phyloP scores from a whole-genome alignment of 2,797 vertebrate genomes.

The Tangara arthus region DNA sequence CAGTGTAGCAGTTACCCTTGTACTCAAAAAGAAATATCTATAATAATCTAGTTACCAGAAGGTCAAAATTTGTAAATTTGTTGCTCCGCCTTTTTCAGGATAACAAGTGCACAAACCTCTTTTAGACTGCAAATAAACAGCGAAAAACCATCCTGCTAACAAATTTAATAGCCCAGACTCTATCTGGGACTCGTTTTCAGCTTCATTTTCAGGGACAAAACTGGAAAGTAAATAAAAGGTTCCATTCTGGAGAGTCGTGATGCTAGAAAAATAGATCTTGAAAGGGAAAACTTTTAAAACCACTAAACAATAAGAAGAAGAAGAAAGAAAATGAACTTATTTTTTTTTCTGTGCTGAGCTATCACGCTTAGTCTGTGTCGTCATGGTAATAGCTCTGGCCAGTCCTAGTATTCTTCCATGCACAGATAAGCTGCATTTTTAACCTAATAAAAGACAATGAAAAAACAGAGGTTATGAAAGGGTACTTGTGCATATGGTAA shows the following conservation, averaged over 20 bases:
- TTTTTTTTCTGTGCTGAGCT: neutral
- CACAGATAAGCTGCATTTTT: slow-evolving; percentile 19
- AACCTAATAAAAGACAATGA: neutral
- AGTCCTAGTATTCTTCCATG: neutral
- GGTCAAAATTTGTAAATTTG: neutral
- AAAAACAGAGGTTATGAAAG: neutral
- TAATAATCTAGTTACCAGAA: neutral
- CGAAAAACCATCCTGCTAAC: neutral
- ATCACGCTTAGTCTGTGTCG: neutral
- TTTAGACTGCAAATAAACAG: neutral
- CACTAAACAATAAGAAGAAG: neutral
- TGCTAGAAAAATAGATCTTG: neutral
- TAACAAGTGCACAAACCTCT: neutral
- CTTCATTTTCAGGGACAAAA: neutral
- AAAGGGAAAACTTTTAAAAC: neutral
- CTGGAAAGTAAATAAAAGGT: neutral
- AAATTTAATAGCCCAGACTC: neutral
- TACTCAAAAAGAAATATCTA: neutral
- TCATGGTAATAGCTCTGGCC: neutral
- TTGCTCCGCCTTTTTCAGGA: neutral
- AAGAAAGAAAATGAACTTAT: neutral
- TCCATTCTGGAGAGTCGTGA: neutral
- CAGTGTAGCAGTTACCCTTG: neutral
- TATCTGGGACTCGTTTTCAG: neutral
- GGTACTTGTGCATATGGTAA: neutral